Evolutionary conservation across 2,888 invertebrate species (phyloP), one percentile per base, ranked within the genome.

Genomic region (Cephalotes varians): DNA sequence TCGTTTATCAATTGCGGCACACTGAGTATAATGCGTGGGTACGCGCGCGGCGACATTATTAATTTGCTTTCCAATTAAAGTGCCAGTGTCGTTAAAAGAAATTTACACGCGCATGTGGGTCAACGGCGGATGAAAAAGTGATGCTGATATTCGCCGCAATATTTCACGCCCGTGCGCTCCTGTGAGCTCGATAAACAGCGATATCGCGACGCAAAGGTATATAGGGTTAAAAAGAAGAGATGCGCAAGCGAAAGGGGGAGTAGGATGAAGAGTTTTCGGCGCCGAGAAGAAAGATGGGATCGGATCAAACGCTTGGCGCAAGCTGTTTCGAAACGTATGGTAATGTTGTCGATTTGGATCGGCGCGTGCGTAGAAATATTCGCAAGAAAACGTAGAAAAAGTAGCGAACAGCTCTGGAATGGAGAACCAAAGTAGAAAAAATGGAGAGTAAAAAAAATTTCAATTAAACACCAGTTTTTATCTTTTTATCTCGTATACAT

Each of bases 121-220:
- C 56, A 56, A 58, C 62, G 71, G 56, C 58, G 73, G 69, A 73
- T 85, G 88, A 89, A 74, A 85, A 89, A 88, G 79, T 76, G 58
- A 47, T 58, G 12, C 82, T 82, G 72, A 89, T 89, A 89, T 87
- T 84, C 82, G 71, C 49, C 56, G 89, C 87, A 72, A 88, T 88
- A 88, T 86, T 85, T 85, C 74, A 77, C 64, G 47, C 37, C 69
- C 12, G 81, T 37, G 64, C 77, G 28, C 64, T 83, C 74, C 76
- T 72, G 21, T 34, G 47, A 58, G 65, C 44, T 81, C 44, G 62
- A 86, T 86, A 84, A 85, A 85, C 81, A 88, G 71, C 58, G 51
- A 62, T 73, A 49, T 73, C 71, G 69, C 72, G 65, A 73, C 71
- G 37, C 47, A 37, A 56, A 74, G 28, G 47, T 44, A 9, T 31